Percentiles rank a stretch among this genome's conserved stretches.
phyloP scores from a whole-genome alignment of 1,140 invertebrate species.

The Rhagoletis zephyria region DNA sequence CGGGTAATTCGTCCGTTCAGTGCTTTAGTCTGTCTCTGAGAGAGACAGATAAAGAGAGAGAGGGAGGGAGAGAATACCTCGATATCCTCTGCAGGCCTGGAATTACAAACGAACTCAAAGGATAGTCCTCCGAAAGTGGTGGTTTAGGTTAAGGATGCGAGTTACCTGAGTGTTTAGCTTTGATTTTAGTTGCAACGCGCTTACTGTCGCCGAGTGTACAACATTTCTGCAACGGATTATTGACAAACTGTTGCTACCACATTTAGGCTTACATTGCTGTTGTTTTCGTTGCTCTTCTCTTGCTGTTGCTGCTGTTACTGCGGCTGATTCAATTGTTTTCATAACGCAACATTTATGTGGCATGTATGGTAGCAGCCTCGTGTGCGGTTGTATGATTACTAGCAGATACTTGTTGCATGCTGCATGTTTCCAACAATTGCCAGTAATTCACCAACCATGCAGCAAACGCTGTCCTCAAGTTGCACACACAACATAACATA shows the following conservation, averaged over 20 bases:
- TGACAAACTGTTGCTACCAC: slow-evolving; percentile 44
- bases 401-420: slow-evolving; percentile 43
- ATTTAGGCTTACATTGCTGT: neutral
- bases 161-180: too few species aligned
- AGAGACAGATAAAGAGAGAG: too few species aligned
- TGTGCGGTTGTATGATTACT: neutral
- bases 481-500: neutral
- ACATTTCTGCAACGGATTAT: neutral
- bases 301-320: neutral
- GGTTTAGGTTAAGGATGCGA: too few species aligned
- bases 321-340: slow-evolving; percentile 37
- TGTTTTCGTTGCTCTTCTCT: neutral
- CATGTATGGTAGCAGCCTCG: neutral
- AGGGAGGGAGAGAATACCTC: too few species aligned
- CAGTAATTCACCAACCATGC: slow-evolving; percentile 42
- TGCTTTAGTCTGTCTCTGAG: too few species aligned
- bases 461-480: neutral
- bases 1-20: too few species aligned
- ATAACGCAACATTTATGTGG: slow-evolving; percentile 10
- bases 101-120: too few species aligned
- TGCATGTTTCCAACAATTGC: slow-evolving; percentile 27
- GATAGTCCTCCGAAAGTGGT: too few species aligned
- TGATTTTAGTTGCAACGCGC: too few species aligned
- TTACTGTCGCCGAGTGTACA: too few species aligned
- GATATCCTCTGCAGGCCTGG: too few species aligned